These are phyloP conservation scores for Lasioglossum morio DNA, from an alignment of 2,888 invertebrate genomes.

Conservation along the genomic window DNA sequence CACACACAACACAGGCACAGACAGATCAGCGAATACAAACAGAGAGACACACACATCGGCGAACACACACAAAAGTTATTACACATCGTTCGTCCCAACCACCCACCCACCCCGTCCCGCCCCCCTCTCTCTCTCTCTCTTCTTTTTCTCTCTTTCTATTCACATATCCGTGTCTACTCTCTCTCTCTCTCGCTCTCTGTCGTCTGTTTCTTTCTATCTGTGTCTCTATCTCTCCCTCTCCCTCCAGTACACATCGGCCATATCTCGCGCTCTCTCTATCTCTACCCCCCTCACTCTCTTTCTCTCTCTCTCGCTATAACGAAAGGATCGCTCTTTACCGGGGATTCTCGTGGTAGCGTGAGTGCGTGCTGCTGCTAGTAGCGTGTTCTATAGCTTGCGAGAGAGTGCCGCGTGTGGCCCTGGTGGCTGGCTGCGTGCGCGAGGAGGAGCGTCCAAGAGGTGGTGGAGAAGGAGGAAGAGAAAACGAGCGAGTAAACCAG, in stretches of 20 bases:
- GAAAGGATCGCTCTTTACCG: conserved; percentile 2
- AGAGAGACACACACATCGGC: not conserved
- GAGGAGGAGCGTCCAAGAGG: conserved; percentile 1
- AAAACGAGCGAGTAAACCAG: conserved; percentile 29
- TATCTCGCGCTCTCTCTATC: conserved; percentile 20
- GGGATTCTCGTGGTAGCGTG: conserved; percentile 9
- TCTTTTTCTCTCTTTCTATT: conserved; percentile 42
- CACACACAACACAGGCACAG: not conserved
- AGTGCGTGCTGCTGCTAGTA: conserved; percentile 6
- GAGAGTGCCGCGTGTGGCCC: conserved; percentile 22
- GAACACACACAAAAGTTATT: conserved; percentile 6
- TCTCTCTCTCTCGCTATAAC: conserved; percentile 30
- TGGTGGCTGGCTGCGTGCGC: not conserved
- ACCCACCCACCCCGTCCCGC: conserved; percentile 12
- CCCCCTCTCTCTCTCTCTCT: conserved; percentile 39
- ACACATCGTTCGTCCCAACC: conserved; percentile 1
- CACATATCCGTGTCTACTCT: conserved; percentile 25
- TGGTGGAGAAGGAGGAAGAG: conserved; percentile 7
- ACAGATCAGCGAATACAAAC: not conserved
- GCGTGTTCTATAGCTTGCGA: not conserved
- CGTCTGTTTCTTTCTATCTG: conserved; percentile 35
- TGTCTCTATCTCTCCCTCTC: conserved; percentile 51
- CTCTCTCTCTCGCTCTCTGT: conserved; percentile 43
- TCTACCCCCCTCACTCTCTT: conserved; percentile 37
- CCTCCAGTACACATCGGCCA: conserved; percentile 24